phyloP scores from a whole-genome alignment of 2,797 vertebrate species.

The Gallinago solitaria region DNA sequence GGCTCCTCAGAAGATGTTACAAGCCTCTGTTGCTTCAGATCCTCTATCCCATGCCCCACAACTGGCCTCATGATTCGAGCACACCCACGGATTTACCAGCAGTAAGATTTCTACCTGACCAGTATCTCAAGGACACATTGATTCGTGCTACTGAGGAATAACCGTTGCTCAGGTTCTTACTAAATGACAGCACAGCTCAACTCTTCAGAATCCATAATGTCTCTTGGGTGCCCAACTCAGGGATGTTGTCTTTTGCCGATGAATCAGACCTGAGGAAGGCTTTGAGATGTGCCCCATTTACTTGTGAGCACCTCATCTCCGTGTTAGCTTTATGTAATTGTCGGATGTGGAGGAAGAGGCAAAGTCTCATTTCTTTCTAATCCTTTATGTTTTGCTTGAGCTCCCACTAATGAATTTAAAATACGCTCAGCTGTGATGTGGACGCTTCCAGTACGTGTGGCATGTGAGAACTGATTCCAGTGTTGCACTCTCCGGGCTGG shows the following conservation, averaged over 20 bases:
- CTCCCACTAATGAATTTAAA: conserved; percentile 50
- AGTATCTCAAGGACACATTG: neutral
- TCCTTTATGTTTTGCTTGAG: conserved; percentile 48
- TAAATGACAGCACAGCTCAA: conserved; percentile 2
- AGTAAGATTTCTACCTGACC: neutral
- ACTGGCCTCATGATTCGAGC: rapidly evolving
- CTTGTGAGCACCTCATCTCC: neutral
- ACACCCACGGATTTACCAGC: neutral
- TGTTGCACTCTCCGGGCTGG: neutral
- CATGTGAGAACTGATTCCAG: neutral
- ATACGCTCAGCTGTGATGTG: neutral
- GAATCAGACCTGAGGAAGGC: neutral
- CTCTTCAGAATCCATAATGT: neutral
- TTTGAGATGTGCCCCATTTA: conserved; percentile 10
- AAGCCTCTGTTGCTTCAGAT: neutral
- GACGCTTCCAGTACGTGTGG: neutral
- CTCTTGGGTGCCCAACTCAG: neutral
- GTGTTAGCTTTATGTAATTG: neutral
- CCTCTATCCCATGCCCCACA: neutral
- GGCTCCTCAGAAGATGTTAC: neutral
- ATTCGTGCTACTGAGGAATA: neutral
- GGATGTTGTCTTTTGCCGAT: neutral
- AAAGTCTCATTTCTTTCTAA: conserved; percentile 48
- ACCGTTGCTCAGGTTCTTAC: neutral
- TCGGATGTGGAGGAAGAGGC: conserved; percentile 32